phyloP scores from a whole-genome alignment of 2,888 invertebrate species.

The Volucella inflata region DNA sequence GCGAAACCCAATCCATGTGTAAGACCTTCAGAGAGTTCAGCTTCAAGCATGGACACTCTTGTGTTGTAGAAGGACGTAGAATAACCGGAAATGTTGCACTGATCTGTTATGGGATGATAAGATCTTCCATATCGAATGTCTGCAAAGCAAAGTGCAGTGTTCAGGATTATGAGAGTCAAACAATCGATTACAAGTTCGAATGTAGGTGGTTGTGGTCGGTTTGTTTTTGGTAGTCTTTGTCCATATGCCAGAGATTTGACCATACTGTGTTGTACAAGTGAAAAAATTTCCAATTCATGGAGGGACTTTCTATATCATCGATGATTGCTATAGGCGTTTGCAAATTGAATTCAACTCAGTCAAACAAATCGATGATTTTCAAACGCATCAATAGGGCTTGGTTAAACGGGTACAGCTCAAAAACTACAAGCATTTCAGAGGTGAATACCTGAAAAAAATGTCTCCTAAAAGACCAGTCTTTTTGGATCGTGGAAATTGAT shows the following conservation, averaged over 20 bases:
- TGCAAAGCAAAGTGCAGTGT: constrained; percentile 29
- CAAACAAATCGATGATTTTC: too few species aligned
- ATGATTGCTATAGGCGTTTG: too few species aligned
- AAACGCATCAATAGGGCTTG: too few species aligned
- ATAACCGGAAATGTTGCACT: constrained; percentile 70
- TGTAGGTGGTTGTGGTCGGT: constrained; percentile 63
- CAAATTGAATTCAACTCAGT: too few species aligned
- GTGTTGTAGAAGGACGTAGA: constrained; percentile 55
- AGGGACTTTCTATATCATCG: too few species aligned
- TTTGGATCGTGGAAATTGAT: too few species aligned
- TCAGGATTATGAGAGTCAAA: constrained; percentile 50
- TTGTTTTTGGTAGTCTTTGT: constrained; percentile 48
- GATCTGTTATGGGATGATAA: constrained; percentile 68
- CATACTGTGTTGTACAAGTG: too few species aligned
- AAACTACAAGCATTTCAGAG: too few species aligned
- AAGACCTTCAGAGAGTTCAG: constrained; percentile 63
- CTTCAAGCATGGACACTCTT: constrained; percentile 34
- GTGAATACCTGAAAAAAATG: too few species aligned
- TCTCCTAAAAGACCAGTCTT: too few species aligned
- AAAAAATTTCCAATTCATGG: too few species aligned
- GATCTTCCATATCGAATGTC: constrained; percentile 72
- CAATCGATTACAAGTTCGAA: constrained; percentile 63
- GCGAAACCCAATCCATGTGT: constrained; percentile 57
- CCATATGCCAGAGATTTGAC: constrained; percentile 27
- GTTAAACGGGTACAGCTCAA: too few species aligned